Evolutionary conservation across 92 coral and sea anemone species (phyloP), one percentile per base, ranked within the genome.

Genomic region (Epizoanthus stellaris): DNA sequence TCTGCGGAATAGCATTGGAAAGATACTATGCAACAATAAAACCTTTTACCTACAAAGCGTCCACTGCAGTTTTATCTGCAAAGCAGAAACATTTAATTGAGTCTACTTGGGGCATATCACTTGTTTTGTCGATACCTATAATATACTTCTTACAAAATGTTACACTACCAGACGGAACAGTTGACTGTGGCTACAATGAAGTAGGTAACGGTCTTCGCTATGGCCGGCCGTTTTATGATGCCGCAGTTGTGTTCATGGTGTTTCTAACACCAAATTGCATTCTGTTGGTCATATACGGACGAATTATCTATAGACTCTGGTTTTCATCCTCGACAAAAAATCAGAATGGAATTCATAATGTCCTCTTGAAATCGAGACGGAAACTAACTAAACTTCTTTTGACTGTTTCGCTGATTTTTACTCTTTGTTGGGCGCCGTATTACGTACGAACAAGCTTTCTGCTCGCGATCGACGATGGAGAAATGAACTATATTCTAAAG

Each of bases 181-280:
- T 38, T 10, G 86, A 85, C n/a, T 89, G 92, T 47, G 89, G 92
- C 30, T 89, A 70, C 19, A 49, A 54, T 42, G 73, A 72, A 61
- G 42, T 73, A 1, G 70, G 60, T 0, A 38, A 11, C 20, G 60
- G 12, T 15, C 47, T 67, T 49, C 15, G 70, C 58, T 60, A 77
- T 77, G 92, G 89, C 6, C 68, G 76, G 11, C n/a, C n/a, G n/a
- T 77, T 72, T 36, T 89, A 85, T 20, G 92, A 89, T n/a, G 86
- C 58, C 12, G 59, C 81, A 1, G 81, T 89, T 71, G 86, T 85
- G 19, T 75, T 85, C 19, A 15, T 70, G 3, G 23, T 89, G 12
- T 85, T 85, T 70, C 23, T 85, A 19, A 65, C 70, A n/a, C 92
- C 92, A 4, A 89, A 85, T 40, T 64, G 59, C 58, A 52, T 89